Evolutionary conservation across 2,797 vertebrate species (phyloP).

Genomic region (Lagodon rhomboides): DNA sequence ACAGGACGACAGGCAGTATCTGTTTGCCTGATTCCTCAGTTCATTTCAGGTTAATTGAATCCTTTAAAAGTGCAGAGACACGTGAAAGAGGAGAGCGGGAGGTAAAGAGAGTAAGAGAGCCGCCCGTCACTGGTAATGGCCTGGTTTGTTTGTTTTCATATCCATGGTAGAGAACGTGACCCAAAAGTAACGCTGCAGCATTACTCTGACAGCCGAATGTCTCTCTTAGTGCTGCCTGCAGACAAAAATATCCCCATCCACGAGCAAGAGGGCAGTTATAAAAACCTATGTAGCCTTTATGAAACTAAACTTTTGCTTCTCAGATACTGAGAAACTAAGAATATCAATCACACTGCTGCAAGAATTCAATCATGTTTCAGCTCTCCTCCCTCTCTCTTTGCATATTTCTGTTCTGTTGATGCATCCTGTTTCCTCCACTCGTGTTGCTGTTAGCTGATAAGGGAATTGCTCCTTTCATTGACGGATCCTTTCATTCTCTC

Average conservation of each 20-base stretch:
- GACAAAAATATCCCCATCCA: slow-evolving; percentile 31
- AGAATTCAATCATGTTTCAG: slow-evolving; percentile 51
- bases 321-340: slow-evolving; percentile 27
- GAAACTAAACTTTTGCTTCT: slow-evolving; percentile 51
- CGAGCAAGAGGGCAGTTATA: slow-evolving; percentile 30
- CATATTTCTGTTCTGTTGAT: slow-evolving; percentile 63
- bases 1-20: slow-evolving; percentile 50
- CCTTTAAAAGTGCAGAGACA: slow-evolving; percentile 76
- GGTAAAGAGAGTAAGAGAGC: slow-evolving; percentile 48
- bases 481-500: slow-evolving; percentile 79
- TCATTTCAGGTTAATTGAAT: slow-evolving; percentile 80
- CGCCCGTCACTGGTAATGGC: slow-evolving; percentile 63
- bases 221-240: slow-evolving; percentile 39
- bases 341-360: slow-evolving; percentile 49
- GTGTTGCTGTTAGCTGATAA: slow-evolving; percentile 74
- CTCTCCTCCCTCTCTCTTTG: slow-evolving; percentile 46
- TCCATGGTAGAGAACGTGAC: slow-evolving; percentile 68
- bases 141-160: slow-evolving; percentile 79
- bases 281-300: slow-evolving; percentile 44
- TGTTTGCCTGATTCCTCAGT: slow-evolving; percentile 63
- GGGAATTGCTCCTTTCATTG: slow-evolving; percentile 84
- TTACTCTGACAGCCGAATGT: slow-evolving; percentile 55
- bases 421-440: slow-evolving; percentile 60
- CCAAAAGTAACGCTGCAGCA: slow-evolving; percentile 60
- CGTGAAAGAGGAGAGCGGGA: slow-evolving; percentile 55